Conservation (phyloP, 2,888 invertebrate species). For the Aplocera efformata region DNA sequence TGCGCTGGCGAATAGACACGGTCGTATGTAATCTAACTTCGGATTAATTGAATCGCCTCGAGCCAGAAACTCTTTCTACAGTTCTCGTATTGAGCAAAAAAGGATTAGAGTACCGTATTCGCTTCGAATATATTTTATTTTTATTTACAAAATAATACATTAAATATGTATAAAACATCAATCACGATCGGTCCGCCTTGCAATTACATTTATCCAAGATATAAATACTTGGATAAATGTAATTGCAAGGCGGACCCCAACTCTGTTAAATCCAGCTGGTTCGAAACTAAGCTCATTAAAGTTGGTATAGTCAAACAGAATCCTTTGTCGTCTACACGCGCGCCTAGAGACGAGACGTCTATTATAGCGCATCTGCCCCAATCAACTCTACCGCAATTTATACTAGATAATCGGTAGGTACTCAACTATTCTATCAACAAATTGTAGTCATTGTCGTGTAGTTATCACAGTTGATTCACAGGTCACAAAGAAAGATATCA, state of each 20-base stretch:
- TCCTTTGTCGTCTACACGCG: conserved; percentile 28
- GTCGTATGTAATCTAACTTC: conserved; percentile 46
- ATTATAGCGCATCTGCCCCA: conserved; percentile 18
- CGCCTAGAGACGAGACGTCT: conserved; percentile 25
- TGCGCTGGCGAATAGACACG: conserved; percentile 31
- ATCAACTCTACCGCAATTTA: conserved; percentile 20
- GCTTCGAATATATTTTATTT: conserved; percentile 27
- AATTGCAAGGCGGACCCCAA: conserved; percentile 3
- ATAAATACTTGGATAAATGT: neutral
- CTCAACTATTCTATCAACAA: neutral
- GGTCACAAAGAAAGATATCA: too few relatives aligned
- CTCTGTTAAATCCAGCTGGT: conserved; percentile 21
- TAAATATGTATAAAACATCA: conserved; percentile 2
- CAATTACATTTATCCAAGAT: too few relatives aligned
- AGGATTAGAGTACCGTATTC: conserved; percentile 34
- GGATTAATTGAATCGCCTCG: conserved; percentile 56
- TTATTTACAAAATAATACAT: too few relatives aligned
- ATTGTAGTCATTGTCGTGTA: neutral
- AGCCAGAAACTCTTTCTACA: conserved; percentile 42
- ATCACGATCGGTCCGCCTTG: too few relatives aligned
- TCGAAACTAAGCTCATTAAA: conserved; percentile 28
- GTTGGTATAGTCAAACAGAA: conserved; percentile 25
- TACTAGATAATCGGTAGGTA: conserved; percentile 1
- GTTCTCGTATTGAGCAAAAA: conserved; percentile 36
- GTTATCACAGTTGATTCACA: too few relatives aligned